Conservation (phyloP, 1,140 invertebrate species). For the Cotesia vestalis region DNA sequence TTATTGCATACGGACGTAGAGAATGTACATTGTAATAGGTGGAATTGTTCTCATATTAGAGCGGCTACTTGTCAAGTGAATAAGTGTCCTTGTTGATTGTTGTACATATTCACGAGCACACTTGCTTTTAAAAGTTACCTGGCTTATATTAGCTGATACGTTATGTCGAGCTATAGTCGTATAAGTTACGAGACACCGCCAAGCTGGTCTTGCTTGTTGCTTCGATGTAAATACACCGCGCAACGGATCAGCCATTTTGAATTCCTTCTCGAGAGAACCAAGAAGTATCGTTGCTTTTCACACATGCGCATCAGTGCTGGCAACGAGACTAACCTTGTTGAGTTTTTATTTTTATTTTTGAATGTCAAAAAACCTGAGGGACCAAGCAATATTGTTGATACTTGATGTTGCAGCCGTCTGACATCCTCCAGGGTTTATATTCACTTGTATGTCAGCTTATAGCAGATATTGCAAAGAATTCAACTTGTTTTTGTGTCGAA, state of each 20-base stretch:
- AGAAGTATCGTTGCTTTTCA: slow-evolving; percentile 28
- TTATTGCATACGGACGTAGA: slow-evolving; percentile 15
- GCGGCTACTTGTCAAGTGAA: neutral
- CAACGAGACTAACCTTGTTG: slow-evolving; percentile 9
- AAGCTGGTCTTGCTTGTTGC: slow-evolving; percentile 5
- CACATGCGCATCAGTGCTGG: slow-evolving; percentile 19
- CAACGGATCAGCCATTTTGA: slow-evolving; percentile 62
- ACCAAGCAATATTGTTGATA: slow-evolving; percentile 60
- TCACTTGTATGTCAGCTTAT: neutral
- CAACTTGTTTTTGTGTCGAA: slow-evolving; percentile 11
- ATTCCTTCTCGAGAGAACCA: slow-evolving; percentile 53
- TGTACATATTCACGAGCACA: slow-evolving; percentile 6
- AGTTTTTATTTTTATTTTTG: slow-evolving; percentile 53
- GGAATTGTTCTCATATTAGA: neutral
- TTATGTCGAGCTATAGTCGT: slow-evolving; percentile 30
- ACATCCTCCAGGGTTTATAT: slow-evolving; percentile 13
- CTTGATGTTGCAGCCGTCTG: slow-evolving; percentile 58
- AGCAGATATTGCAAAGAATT: neutral
- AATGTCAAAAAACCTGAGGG: slow-evolving; percentile 55
- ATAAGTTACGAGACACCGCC: slow-evolving; percentile 35
- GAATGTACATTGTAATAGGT: slow-evolving; percentile 10
- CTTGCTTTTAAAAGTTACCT: neutral
- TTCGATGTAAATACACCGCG: slow-evolving; percentile 39
- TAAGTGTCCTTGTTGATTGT: slow-evolving; percentile 14
- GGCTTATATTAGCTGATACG: slow-evolving; percentile 9